These are phyloP conservation scores for Oreochromis niloticus DNA, from an alignment of 2,113 vertebrate genomes.

Conservation along the genomic window DNA sequence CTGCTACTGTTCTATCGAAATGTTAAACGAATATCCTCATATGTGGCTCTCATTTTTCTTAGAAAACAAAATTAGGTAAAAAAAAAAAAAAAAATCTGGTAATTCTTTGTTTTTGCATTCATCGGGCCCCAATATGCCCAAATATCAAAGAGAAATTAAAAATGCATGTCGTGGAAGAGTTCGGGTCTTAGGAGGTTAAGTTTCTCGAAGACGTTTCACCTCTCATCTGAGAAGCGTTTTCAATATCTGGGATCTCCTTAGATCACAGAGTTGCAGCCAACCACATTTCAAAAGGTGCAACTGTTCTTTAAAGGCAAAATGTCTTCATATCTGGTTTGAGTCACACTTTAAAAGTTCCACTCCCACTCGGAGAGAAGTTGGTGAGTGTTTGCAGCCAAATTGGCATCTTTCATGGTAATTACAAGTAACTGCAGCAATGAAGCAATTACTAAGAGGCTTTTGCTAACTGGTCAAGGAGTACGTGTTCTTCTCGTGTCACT, in stretches of 20 bases:
- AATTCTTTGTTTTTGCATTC: no score
- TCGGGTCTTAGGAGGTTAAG: neutral
- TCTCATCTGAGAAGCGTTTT: neutral
- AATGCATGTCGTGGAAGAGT: no score
- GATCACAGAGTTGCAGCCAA: neutral
- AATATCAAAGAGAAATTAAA: no score
- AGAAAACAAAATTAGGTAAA: no score
- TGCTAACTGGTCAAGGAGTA: neutral
- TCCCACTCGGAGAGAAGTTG: neutral
- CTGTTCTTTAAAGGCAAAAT: neutral
- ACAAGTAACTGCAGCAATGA: neutral
- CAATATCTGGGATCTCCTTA: neutral
- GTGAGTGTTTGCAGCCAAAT: neutral
- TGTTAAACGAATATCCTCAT: no score
- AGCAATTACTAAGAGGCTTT: neutral
- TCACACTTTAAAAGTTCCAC: neutral
- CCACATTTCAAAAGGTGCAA: neutral
- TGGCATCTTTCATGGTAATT: neutral
- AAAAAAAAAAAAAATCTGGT: no score
- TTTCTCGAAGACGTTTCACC: accelerated
- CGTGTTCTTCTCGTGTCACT: neutral
- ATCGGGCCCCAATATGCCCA: no score
- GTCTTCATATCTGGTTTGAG: neutral
- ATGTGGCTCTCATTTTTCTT: no score
- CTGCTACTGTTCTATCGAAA: no score